Conservation (phyloP, 2,113 vertebrate genomes). For the Rhineura floridana region DNA sequence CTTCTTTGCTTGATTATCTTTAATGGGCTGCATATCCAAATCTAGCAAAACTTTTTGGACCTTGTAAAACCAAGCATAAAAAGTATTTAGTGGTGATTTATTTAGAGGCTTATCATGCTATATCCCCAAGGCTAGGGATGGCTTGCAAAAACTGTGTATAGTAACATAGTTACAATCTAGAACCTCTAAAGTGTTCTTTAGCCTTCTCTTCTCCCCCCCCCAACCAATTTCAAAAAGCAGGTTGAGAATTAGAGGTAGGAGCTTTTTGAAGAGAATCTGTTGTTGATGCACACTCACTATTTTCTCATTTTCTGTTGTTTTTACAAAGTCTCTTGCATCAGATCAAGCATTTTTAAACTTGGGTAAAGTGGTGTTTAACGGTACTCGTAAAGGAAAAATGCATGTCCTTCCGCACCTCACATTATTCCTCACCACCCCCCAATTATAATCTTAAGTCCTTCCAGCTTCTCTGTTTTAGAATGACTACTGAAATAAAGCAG, state of each 20-base stretch:
- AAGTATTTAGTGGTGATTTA: background rate
- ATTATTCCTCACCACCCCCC: background rate
- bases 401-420: background rate
- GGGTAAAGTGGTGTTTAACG: background rate
- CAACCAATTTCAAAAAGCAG: background rate
- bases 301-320: background rate
- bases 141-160: background rate
- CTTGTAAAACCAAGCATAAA: slow-evolving; percentile 66
- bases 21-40: slow-evolving; percentile 93
- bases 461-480: background rate
- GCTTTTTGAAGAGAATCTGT: background rate
- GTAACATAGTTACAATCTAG: background rate
- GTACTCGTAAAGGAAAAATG: background rate
- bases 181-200: background rate
- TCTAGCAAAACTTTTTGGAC: slow-evolving; percentile 91
- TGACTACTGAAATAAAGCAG: background rate
- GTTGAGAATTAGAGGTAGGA: background rate
- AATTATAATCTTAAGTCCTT: too few relatives aligned
- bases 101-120: background rate
- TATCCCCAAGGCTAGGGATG: background rate
- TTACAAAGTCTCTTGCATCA: slow-evolving; percentile 79
- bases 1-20: slow-evolving; percentile 92
- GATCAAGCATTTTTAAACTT: slow-evolving; percentile 45
- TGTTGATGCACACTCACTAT: background rate
- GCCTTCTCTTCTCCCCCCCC: too few relatives aligned